Base-by-base conservation (phyloP, 37 sponge, comb jelly and placozoan genomes). In the Cliona cf. orientalis region DNA sequence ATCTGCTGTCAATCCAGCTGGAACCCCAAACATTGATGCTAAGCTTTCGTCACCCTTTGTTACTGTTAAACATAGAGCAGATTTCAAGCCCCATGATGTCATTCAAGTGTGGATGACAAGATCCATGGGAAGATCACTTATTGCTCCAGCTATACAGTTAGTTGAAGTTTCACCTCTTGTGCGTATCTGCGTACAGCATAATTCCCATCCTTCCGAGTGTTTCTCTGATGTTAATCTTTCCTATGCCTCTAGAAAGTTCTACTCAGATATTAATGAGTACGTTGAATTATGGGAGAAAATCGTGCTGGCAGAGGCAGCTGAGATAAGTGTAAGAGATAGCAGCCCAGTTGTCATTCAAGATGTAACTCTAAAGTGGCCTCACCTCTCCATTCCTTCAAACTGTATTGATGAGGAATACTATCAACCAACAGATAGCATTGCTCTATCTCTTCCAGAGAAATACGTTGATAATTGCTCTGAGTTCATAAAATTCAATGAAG, bases 111-210 rank as follows among this genome's bases (percentile, higher is more conserved):
- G 86, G 86, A 26, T 91, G 79, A 71, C 81, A 12, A 53, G 60
- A 62, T 75, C 80, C 23, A 32, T 67, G 26, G 45, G 66, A 40
- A 80, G 76, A 21, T 25, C 38, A 4, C 61, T 80, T 35, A 73
- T 87, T 5, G 38, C 76, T 6, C 88, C 92, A 35, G 19, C 29
- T 12, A 39, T 92, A 5, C 92, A 88, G 46, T 31, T 92, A 26
- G 42, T 92, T 3, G 78, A 88, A 61, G 26, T 87, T 14, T 39
- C 73, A 1, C 89, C 89, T 36, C n/a, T 42, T 22, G 22, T 84
- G 2, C 69, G 71, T 12, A 29, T 92, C 2, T 92, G 92, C 42
- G 44, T 92, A 1, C 89, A 92, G 32, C 92, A 92, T 53, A 84
- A 74, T 36, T 2, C 46, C 25, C 67, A 69, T 38, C 92, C 92